These are phyloP conservation scores for Polylopha cassiicola DNA, from an alignment of 2,888 invertebrate species.

Conservation along the genomic window DNA sequence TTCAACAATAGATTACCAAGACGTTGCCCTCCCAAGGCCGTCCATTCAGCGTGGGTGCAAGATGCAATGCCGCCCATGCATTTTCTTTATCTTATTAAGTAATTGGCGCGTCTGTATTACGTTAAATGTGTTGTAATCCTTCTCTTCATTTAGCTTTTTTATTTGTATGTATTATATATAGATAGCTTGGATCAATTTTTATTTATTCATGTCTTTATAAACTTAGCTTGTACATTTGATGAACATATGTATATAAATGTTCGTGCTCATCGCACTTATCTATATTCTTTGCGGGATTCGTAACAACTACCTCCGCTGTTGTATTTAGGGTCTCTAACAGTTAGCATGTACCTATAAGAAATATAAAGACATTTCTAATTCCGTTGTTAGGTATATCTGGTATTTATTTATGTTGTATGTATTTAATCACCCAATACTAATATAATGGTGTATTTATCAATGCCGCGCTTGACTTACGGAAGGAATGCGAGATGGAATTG, in stretches of 20 bases:
- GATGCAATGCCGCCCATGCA: slow-evolving; percentile 46
- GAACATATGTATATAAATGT: too few relatives aligned
- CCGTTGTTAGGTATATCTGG: too few relatives aligned
- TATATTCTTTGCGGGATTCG: too few relatives aligned
- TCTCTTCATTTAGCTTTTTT: slow-evolving; percentile 24
- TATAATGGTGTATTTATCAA: slow-evolving; percentile 64
- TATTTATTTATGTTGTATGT: slow-evolving; percentile 4
- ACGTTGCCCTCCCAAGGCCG: slow-evolving; percentile 45
- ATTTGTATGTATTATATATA: slow-evolving; percentile 5
- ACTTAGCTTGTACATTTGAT: too few relatives aligned
- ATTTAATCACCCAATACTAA: slow-evolving; percentile 48
- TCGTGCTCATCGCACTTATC: too few relatives aligned
- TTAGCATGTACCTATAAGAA: too few relatives aligned
- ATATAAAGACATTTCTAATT: too few relatives aligned
- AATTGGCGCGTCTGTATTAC: slow-evolving; percentile 29
- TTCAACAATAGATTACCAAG: slow-evolving; percentile 37
- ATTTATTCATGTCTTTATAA: too few relatives aligned
- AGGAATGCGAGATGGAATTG: slow-evolving; percentile 97
- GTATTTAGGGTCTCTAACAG: too few relatives aligned
- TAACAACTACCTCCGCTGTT: too few relatives aligned
- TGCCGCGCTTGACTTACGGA: slow-evolving; percentile 66
- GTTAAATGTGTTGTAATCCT: slow-evolving; percentile 24
- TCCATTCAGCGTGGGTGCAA: slow-evolving; percentile 43
- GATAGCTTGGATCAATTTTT: too few relatives aligned
- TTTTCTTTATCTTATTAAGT: slow-evolving; percentile 28